Conservation (phyloP, 2,888 invertebrate species). For the Hemithea aestivaria region DNA sequence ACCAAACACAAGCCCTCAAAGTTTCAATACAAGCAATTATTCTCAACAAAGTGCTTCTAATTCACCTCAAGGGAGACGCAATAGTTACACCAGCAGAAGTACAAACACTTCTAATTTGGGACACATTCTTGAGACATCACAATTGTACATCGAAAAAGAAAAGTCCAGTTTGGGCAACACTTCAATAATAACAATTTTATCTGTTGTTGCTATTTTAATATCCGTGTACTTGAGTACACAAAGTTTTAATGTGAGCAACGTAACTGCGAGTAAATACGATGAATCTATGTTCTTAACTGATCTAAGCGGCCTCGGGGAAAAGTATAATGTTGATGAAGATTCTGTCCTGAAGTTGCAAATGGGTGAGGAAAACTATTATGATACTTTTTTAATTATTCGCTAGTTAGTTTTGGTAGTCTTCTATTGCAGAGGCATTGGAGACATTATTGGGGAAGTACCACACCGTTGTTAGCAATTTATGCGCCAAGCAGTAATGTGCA, state of each 20-base stretch:
- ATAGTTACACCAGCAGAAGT: too few relatives aligned
- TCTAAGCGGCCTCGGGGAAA: constrained; percentile 46
- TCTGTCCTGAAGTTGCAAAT: constrained; percentile 54
- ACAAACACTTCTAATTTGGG: too few relatives aligned
- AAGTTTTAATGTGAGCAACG: constrained; percentile 1
- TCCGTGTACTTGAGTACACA: background rate
- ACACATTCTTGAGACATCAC: background rate
- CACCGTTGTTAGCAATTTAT: too few relatives aligned
- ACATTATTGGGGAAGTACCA: too few relatives aligned
- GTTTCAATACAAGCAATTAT: too few relatives aligned
- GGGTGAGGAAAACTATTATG: constrained; percentile 57
- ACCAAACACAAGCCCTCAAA: too few relatives aligned
- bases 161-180: background rate
- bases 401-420: too few relatives aligned
- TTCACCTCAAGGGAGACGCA: too few relatives aligned
- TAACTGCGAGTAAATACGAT: constrained; percentile 34
- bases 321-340: constrained; percentile 53
- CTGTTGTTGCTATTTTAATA: background rate
- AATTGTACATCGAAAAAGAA: background rate
- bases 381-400: background rate
- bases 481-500: too few relatives aligned
- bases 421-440: too few relatives aligned
- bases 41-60: too few relatives aligned
- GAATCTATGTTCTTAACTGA: constrained; percentile 50
- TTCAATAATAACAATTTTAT: background rate